Evolutionary conservation across 2,113 vertebrate species (phyloP).

Genomic region (Proterorhinus semilunaris): DNA sequence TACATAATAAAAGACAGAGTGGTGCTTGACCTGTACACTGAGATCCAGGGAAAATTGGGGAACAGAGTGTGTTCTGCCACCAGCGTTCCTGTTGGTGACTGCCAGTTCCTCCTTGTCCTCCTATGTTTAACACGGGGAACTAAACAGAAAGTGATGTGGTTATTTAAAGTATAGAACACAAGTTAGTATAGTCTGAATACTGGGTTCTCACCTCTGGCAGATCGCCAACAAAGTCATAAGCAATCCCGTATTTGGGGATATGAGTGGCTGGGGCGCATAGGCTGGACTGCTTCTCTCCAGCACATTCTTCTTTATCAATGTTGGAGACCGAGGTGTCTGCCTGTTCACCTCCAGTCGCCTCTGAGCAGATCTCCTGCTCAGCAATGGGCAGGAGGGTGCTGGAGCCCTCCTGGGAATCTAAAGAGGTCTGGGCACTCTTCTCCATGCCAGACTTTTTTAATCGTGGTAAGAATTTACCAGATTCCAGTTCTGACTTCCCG

Average conservation of each 20-base stretch:
- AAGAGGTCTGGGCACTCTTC: conserved; percentile 97
- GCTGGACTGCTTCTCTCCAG: conserved; percentile 80
- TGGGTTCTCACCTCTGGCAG: conserved; percentile 82
- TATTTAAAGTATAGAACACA: conserved; percentile 19
- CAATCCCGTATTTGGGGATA: conserved; percentile 81
- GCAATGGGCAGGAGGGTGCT: conserved; percentile 77
- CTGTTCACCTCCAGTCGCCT: conserved; percentile 73
- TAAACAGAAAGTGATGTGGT: conserved; percentile 53
- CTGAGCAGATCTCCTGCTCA: conserved; percentile 84
- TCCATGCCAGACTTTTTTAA: conserved; percentile 99
- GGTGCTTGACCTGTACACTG: conserved; percentile 87
- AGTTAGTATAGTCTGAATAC: not conserved
- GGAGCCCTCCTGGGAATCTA: conserved; percentile 96
- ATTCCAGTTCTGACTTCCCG: conserved; percentile 96
- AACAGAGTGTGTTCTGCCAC: conserved; percentile 95
- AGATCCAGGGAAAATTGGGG: conserved; percentile 87
- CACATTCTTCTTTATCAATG: conserved; percentile 81
- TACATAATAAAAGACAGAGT: not conserved
- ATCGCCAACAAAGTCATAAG: conserved; percentile 80
- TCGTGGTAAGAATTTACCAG: conserved; percentile 94
- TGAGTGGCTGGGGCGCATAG: conserved; percentile 80
- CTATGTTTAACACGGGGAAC: conserved; percentile 84
- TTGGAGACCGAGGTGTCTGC: conserved; percentile 73
- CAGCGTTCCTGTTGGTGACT: conserved; percentile 89
- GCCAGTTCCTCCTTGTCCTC: conserved; percentile 81